Evolutionary conservation across 2,113 vertebrate species (phyloP).

Genomic region (Ochotona princeps): DNA sequence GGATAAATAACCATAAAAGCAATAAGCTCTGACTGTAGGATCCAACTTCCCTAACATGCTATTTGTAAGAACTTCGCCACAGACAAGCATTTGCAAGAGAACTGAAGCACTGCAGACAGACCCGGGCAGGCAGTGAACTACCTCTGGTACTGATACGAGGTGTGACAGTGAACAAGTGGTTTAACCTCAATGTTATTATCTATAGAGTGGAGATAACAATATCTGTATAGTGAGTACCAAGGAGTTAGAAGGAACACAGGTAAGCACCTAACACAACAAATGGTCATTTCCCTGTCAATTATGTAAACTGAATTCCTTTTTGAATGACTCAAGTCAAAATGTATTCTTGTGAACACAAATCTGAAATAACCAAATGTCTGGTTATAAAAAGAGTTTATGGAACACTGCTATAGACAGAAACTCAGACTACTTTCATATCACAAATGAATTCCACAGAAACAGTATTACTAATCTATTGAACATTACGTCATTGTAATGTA

Average conservation of each 20-base stretch:
- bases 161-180: background rate
- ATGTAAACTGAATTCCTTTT: background rate
- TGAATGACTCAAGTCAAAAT: slow-evolving; percentile 40
- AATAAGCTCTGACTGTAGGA: background rate
- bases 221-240: background rate
- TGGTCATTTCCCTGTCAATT: background rate
- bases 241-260: background rate
- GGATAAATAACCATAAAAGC: background rate
- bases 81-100: background rate
- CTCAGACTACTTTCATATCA: background rate
- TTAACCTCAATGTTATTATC: background rate
- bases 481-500: background rate
- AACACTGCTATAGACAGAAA: background rate
- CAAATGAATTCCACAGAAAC: slow-evolving; percentile 7
- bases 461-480: background rate
- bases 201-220: background rate
- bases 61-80: background rate
- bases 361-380: background rate
- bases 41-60: background rate
- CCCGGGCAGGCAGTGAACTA: background rate
- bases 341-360: slow-evolving; percentile 8
- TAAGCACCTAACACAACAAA: background rate
- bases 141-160: background rate
- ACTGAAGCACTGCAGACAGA: background rate
- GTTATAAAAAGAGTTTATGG: background rate